Percentiles rank a stretch among this genome's conserved stretches.
phyloP scores from a whole-genome alignment of 2,113 vertebrate genomes.

The Psilopogon haemacephalus region DNA sequence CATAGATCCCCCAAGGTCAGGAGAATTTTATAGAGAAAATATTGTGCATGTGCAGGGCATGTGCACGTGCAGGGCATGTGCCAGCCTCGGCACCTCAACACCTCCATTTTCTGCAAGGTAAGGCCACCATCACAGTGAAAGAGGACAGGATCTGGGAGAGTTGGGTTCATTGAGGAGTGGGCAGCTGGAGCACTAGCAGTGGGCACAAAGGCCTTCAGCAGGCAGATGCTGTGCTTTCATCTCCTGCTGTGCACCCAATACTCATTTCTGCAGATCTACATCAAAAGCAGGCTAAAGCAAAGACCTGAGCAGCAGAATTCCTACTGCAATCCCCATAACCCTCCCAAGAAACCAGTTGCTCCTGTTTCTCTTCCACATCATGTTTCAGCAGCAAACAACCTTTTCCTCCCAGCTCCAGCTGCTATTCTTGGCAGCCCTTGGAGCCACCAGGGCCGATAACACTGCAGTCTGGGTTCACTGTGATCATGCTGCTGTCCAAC shows the following conservation, averaged over 20 bases:
- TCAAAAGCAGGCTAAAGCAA: background rate
- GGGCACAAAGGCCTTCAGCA: background rate
- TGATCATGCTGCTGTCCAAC: background rate
- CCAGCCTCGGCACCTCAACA: background rate
- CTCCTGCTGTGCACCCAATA: background rate
- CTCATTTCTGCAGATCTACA: background rate
- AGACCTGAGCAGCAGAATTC: background rate
- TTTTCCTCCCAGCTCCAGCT: background rate
- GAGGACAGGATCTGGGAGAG: background rate
- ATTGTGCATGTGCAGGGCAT: accelerated
- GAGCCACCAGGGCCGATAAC: background rate
- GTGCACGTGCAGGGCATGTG: too few species aligned
- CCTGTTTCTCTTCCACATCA: background rate
- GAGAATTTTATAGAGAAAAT: accelerated
- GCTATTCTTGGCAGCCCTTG: constrained; percentile 27
- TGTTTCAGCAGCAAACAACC: background rate
- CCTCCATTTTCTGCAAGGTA: background rate
- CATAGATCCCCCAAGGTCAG: background rate
- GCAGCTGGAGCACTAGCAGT: background rate
- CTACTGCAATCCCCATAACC: background rate
- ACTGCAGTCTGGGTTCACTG: background rate
- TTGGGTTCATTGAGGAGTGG: too few species aligned
- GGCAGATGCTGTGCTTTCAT: background rate
- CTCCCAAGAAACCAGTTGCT: background rate
- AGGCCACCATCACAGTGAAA: background rate